Base-by-base conservation (phyloP, 1,140 invertebrate genomes). In the Drosophila nigromelanica region DNA sequence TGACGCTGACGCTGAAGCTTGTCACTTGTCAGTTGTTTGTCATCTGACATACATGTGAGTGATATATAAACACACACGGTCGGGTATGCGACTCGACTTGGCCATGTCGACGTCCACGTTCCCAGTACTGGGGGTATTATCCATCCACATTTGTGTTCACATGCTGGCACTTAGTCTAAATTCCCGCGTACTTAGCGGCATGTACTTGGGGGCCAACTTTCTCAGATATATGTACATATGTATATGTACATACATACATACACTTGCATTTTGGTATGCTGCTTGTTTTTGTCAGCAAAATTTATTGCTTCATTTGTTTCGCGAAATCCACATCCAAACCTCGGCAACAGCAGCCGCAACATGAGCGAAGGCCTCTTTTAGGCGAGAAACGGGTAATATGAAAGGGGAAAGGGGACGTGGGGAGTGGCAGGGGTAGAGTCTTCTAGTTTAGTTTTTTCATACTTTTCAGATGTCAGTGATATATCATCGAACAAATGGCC, bases 11-110 rank as follows among this genome's bases (percentile, higher is more conserved):
- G 80, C 79, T 89, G 79, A 87, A 80, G 76, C 83, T 89, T 89
- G 83, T 89, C 85, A 89, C 83, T 89, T 89, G 83, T 89, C 83
- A 89, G 85, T 89, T 89, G 83, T 89, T 89, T 89, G 85, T 89
- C 83, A 89, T 89, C 76, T 83, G 83, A 89, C 83, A 89, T 83
- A 83, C 73, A 89, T 83, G 80, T 80, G 85, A 89, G 83, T 87
- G 83, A 87, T 87, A 89, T 87, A 89, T 89, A 87, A 87, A 89
- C 83, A 87, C 83, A 83, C 85, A 74, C 79, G 73, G 70, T 55
- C 50, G 59, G 60, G 54, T 21, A 63, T 60, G 73, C 69, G 69
- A 73, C 55, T 76, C 39, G 69, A 62, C 51, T 76, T 76, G 73
- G 68, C 56, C 61, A 72, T 72, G 73, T 75, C 78, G 60, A 51